These are phyloP conservation scores for Struthidea cinerea DNA, from an alignment of 2,113 vertebrate genomes.

Conservation along the genomic window DNA sequence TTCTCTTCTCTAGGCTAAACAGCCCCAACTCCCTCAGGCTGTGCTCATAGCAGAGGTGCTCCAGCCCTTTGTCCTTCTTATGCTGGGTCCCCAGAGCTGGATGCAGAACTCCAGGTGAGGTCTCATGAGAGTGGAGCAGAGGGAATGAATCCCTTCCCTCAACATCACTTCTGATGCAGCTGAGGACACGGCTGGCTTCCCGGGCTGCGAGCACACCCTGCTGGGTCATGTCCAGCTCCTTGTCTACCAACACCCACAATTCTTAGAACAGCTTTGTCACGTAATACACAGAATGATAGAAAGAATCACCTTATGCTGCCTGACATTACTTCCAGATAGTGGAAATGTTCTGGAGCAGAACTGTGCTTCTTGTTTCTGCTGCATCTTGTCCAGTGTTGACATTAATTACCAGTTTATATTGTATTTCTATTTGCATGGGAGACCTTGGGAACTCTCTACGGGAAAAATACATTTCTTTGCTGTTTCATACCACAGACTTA, in stretches of 20 bases:
- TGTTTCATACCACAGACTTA: neutral
- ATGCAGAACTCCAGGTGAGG: neutral
- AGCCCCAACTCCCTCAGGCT: neutral
- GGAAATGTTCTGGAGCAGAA: neutral
- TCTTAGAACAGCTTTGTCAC: neutral
- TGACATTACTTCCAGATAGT: neutral
- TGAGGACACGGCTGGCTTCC: neutral
- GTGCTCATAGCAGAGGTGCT: neutral
- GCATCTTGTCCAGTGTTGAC: neutral
- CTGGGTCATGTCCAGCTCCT: neutral
- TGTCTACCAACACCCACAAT: neutral
- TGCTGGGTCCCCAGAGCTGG: neutral
- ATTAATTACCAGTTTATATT: neutral
- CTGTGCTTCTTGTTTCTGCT: neutral
- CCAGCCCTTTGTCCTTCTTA: neutral
- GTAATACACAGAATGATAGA: neutral
- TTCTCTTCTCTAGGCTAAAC: neutral
- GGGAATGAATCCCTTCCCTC: neutral
- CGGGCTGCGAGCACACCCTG: rapidly evolving
- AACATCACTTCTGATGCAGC: neutral
- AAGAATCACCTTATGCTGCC: neutral
- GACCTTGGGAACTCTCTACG: neutral
- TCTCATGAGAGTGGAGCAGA: neutral
- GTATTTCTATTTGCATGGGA: neutral
- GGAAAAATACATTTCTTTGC: neutral